Percentiles rank a stretch among this genome's conserved stretches.
phyloP scores from a whole-genome alignment of 2,888 invertebrate genomes.

The Watsonalla cultraria region DNA sequence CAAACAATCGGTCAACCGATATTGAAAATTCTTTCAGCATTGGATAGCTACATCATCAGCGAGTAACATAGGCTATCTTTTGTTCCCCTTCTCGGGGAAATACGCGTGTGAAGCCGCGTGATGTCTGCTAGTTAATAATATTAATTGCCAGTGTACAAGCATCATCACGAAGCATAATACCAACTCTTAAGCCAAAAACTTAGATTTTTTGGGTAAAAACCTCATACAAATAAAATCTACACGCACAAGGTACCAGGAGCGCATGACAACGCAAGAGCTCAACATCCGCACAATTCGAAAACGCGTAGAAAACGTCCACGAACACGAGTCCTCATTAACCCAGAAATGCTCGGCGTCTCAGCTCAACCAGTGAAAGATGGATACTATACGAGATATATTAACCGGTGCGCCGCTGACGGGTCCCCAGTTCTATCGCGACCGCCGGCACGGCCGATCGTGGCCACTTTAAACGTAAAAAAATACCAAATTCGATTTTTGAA shows the following conservation, averaged over 20 bases:
- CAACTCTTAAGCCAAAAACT: no score
- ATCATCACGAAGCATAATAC: no score
- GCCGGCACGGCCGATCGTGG: constrained; percentile 39
- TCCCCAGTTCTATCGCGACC: constrained; percentile 45
- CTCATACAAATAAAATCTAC: background rate
- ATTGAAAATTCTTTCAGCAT: no score
- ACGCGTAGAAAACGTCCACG: constrained; percentile 65
- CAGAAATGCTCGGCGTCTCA: constrained; percentile 57
- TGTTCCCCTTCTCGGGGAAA: no score
- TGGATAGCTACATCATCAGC: no score
- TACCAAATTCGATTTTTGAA: constrained; percentile 28
- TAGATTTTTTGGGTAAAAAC: no score
- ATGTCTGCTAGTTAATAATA: no score
- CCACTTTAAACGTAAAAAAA: constrained; percentile 17
- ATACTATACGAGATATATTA: constrained; percentile 74
- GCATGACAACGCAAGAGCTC: constrained; percentile 49
- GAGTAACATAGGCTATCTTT: no score
- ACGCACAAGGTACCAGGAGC: constrained; percentile 40
- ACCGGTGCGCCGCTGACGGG: constrained; percentile 32
- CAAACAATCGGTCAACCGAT: no score
- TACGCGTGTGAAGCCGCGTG: no score
- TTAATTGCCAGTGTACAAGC: no score
- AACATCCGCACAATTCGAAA: constrained; percentile 57
- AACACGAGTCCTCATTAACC: constrained; percentile 70
- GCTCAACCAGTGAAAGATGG: constrained; percentile 67